Evolutionary conservation across 2,888 invertebrate species (phyloP).

Genomic region (Amphimallon solstitiale): DNA sequence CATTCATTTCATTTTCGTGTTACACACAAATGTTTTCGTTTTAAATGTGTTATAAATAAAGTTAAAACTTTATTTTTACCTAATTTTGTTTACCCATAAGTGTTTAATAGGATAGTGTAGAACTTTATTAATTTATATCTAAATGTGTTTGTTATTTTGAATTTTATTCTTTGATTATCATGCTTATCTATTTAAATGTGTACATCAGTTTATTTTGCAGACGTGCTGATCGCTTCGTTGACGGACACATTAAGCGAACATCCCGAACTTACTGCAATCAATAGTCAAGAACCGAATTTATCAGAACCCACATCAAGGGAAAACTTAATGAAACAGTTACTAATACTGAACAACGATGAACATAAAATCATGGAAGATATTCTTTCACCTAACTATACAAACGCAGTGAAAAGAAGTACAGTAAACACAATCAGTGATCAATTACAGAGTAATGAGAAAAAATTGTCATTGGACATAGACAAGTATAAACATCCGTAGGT

Average conservation of each 20-base stretch:
- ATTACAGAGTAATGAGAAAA: not conserved
- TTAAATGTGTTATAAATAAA: too few species aligned
- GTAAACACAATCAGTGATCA: not conserved
- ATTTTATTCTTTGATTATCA: too few species aligned
- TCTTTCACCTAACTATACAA: slow-evolving; percentile 58
- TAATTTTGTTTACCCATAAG: too few species aligned
- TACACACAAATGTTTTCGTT: too few species aligned
- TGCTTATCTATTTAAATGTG: too few species aligned
- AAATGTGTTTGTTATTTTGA: too few species aligned
- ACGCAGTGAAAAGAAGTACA: not conserved
- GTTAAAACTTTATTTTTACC: too few species aligned
- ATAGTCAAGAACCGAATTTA: slow-evolving; percentile 53
- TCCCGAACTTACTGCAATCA: slow-evolving; percentile 66
- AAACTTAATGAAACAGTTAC: slow-evolving; percentile 65
- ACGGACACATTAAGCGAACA: slow-evolving; percentile 79
- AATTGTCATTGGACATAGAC: slow-evolving; percentile 11
- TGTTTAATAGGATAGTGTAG: too few species aligned
- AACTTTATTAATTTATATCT: too few species aligned
- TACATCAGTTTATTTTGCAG: too few species aligned
- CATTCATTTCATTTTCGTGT: too few species aligned
- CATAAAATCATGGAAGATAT: slow-evolving; percentile 64
- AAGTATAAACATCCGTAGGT: slow-evolving; percentile 4
- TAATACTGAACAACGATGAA: slow-evolving; percentile 65
- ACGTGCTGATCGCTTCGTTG: slow-evolving; percentile 78
- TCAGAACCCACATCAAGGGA: slow-evolving; percentile 51